These are phyloP conservation scores for Netelia virgata DNA, from an alignment of 2,888 invertebrate genomes.

Conservation along the genomic window DNA sequence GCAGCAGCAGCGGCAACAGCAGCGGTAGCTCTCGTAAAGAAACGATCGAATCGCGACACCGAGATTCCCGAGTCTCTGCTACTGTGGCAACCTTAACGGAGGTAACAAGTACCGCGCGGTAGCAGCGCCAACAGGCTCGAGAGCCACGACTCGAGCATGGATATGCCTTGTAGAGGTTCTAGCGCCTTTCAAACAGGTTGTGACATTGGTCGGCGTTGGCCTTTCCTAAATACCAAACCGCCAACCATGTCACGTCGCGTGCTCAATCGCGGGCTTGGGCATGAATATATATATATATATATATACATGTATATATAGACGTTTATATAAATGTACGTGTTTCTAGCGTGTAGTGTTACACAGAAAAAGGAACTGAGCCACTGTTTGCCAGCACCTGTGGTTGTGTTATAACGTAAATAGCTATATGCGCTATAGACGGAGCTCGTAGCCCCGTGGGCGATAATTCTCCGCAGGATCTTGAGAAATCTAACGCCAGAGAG, in stretches of 20 bases:
- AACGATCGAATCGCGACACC: constrained; percentile 6
- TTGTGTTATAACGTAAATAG: constrained; percentile 27
- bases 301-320: constrained; percentile 40
- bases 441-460: constrained; percentile 72
- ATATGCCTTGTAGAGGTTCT: constrained; percentile 77
- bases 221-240: constrained; percentile 84
- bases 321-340: constrained; percentile 25
- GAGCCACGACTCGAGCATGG: constrained; percentile 63
- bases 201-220: constrained; percentile 84
- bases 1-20: constrained; percentile 12
- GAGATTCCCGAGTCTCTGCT: constrained; percentile 17
- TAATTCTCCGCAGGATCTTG: constrained; percentile 72
- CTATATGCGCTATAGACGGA: constrained; percentile 49
- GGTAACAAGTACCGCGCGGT: constrained; percentile 29
- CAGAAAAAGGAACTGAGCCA: constrained; percentile 45
- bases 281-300: constrained; percentile 25
- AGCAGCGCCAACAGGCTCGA: constrained; percentile 43
- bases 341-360: constrained; percentile 21
- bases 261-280: constrained; percentile 71
- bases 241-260: constrained; percentile 82
- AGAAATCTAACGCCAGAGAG: constrained; percentile 68
- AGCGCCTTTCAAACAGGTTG: constrained; percentile 84
- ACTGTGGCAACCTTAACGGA: constrained; percentile 2
- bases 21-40: neutral
- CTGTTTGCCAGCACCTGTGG: constrained; percentile 69